Base-by-base conservation (phyloP, 2,113 vertebrate species). In the Zosterops hypoxanthus region DNA sequence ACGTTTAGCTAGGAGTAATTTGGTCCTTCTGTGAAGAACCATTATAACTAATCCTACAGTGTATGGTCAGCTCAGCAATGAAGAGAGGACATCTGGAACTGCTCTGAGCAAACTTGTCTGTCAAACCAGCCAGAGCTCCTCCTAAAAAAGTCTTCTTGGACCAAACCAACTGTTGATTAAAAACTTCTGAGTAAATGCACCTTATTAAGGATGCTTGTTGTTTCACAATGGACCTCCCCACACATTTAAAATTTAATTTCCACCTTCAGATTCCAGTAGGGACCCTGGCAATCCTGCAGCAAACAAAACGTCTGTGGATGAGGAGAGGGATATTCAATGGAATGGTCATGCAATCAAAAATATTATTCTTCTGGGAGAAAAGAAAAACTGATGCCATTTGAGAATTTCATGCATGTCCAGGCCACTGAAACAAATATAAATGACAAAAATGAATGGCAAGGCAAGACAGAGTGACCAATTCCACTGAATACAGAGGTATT, bases 321-420 rank as follows among this genome's bases (percentile, higher is more conserved):
- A 98, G 94, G 65, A 93, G 83, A 92, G 88, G 65, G 90, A 97
- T 97, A 97, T 97, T 98, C 95, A 93, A 98, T 98, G 98, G 94
- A 97, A 99, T 98, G 98, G 97, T 94, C 98, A 98, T 99, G 99
- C 98, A 98, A 94, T 94, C 96, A 94, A 91, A 97, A 97, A 90
- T 73, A 95, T 92, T 84, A 31, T 33, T 19, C 23, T 94, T 95
- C 91, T 87, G 95, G 34, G 63, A 95, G 84, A 93, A 94, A 95
- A 86, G 69, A 97, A 94, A 86, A 96, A 97, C 65, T 93, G 90
- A 97, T 90, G 94, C 29, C 68, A 94, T 97, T 96, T 73, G 83
- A 95, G 97, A 97, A 96, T 96, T 94, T 92, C 95, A 98, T 97
- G 98, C 98, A 97, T 94, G 97, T 95, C 96, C 97, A 96, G 97